Percentiles rank a stretch among this genome's conserved stretches.
Evolutionary conservation across 2,113 vertebrate species (phyloP).

Genomic region (Psammodynastes pulverulentus): DNA sequence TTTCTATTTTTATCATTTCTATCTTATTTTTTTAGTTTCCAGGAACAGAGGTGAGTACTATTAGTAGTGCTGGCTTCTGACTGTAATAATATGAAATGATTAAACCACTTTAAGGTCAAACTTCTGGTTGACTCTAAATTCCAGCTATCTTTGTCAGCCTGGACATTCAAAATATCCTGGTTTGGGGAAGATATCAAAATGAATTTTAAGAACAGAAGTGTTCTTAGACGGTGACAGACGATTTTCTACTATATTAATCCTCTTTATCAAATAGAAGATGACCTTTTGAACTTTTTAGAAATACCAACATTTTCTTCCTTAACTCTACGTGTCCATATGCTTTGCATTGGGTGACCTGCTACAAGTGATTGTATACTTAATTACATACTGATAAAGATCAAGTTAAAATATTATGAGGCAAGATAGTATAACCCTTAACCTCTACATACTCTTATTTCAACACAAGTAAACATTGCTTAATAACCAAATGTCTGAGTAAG

Average conservation of each 20-base stretch:
- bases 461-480: slow-evolving; percentile 12
- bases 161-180: slow-evolving; percentile 18
- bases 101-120: neutral
- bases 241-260: neutral
- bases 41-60: neutral
- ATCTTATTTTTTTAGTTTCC: neutral
- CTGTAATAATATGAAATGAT: neutral
- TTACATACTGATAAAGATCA: slow-evolving; percentile 12
- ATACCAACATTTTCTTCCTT: slow-evolving; percentile 12
- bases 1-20: neutral
- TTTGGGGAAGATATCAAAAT: neutral
- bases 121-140: slow-evolving; percentile 15
- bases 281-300: neutral
- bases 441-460: neutral
- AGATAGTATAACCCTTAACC: neutral
- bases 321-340: neutral
- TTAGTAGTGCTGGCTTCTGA: neutral
- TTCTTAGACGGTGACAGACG: neutral
- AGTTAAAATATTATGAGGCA: slow-evolving; percentile 5
- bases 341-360: neutral
- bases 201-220: neutral
- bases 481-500: slow-evolving; percentile 10
- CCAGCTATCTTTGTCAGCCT: slow-evolving; percentile 23
- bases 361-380: neutral
- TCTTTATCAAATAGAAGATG: slow-evolving; percentile 9